Conservation (phyloP, 2,888 invertebrate genomes). For the Leptopterna dolabrata region DNA sequence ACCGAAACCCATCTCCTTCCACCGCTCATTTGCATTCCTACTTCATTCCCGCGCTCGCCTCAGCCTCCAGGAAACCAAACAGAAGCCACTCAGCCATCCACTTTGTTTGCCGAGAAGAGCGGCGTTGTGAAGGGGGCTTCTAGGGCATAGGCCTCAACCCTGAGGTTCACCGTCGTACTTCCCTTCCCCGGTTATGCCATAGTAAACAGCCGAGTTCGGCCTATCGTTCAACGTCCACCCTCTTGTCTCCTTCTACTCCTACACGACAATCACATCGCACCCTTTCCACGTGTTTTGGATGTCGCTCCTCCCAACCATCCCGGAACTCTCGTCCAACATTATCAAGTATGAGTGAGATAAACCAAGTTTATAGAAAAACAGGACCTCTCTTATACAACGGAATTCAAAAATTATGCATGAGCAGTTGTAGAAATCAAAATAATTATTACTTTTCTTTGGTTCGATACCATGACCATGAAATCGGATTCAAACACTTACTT, state of each 20-base stretch:
- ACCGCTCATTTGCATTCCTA: neutral
- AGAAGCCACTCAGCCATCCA: conserved; percentile 2
- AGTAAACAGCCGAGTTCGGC: neutral
- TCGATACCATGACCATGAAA: too few species aligned
- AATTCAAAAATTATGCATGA: too few species aligned
- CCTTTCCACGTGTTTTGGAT: neutral
- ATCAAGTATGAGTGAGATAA: too few species aligned
- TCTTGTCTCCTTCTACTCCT: neutral
- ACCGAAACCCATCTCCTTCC: neutral
- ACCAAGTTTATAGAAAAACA: too few species aligned
- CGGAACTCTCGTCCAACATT: too few species aligned
- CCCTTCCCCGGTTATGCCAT: neutral
- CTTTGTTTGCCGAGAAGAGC: neutral
- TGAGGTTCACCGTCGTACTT: neutral
- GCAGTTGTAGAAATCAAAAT: too few species aligned
- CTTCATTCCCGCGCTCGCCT: neutral
- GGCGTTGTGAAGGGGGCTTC: neutral
- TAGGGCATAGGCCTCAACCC: neutral
- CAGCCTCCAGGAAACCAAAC: neutral
- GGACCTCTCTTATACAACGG: too few species aligned
- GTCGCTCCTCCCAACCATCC: neutral
- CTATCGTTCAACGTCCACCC: neutral
- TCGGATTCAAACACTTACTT: too few species aligned
- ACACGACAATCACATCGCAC: neutral
- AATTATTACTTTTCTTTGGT: too few species aligned